phyloP scores from a whole-genome alignment of 37 sponge, comb jelly and placozoan species.

The Chondrosia reniformis region DNA sequence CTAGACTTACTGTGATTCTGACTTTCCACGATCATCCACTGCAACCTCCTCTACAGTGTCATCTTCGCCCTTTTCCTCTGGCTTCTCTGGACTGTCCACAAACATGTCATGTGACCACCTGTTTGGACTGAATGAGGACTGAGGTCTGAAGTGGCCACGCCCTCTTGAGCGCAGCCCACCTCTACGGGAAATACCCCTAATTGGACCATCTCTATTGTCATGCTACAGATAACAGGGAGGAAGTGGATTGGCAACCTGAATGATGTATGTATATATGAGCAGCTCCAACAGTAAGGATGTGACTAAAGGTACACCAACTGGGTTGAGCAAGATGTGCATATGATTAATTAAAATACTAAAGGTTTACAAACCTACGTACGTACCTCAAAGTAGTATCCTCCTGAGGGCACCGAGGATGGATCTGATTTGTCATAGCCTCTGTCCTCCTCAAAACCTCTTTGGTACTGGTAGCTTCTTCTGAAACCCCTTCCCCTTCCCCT shows the following conservation, averaged over 20 bases:
- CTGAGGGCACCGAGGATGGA: not conserved
- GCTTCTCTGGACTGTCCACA: not conserved
- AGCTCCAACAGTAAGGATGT: not conserved
- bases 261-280: not conserved
- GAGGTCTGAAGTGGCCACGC: not conserved
- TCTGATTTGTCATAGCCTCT: not conserved
- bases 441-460: not conserved
- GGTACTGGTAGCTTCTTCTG: not conserved
- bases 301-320: no score
- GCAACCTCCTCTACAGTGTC: no score
- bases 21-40: no score
- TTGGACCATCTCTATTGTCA: not conserved
- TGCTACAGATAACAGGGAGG: slow-evolving; percentile 1
- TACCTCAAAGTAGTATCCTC: slow-evolving; percentile 17
- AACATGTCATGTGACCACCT: not conserved
- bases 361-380: not conserved
- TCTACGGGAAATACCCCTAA: not conserved
- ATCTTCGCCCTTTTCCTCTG: not conserved
- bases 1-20: no score
- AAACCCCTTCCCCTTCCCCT: slow-evolving; percentile 6
- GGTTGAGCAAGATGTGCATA: no score
- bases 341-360: no score
- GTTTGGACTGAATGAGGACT: not conserved
- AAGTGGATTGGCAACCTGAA: not conserved
- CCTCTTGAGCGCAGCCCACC: not conserved